A percentile compares a stretch with the other conserved stretches of the same genome.
phyloP scores from a whole-genome alignment of 2,797 vertebrate species.

The Chaenodraco wilsoni region DNA sequence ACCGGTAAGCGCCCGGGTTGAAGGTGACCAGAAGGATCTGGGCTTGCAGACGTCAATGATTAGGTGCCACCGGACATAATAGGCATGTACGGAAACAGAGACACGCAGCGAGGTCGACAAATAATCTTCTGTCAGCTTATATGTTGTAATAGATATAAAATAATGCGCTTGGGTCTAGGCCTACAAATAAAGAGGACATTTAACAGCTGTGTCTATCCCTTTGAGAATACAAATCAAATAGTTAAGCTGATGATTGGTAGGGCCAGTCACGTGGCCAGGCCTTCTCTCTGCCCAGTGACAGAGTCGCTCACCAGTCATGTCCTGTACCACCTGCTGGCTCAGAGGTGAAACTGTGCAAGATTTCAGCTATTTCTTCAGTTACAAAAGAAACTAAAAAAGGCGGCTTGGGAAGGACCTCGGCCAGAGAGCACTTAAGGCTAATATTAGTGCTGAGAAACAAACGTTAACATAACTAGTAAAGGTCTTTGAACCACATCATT shows the following conservation, averaged over 20 bases:
- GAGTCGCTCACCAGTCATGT: conserved; percentile 67
- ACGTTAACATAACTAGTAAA: conserved; percentile 73
- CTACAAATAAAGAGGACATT: conserved; percentile 48
- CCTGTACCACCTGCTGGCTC: conserved; percentile 82
- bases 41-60: conserved; percentile 69
- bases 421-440: conserved; percentile 87
- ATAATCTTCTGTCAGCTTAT: conserved; percentile 81
- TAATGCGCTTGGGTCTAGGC: conserved; percentile 60
- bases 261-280: conserved; percentile 71
- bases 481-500: conserved; percentile 79
- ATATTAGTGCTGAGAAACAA: conserved; percentile 84
- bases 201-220: conserved; percentile 73
- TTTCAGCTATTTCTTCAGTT: conserved; percentile 81
- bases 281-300: conserved; percentile 66
- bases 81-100: conserved; percentile 50
- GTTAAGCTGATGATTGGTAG: conserved; percentile 78
- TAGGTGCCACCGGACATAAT: conserved; percentile 65
- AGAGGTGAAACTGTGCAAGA: conserved; percentile 87
- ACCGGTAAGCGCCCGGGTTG: conserved; percentile 62
- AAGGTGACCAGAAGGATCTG: conserved; percentile 68
- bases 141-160: conserved; percentile 69
- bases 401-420: conserved; percentile 79
- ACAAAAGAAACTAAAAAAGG: conserved; percentile 71
- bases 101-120: conserved; percentile 58
- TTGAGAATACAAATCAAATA: conserved; percentile 68